Evolutionary conservation across 2,113 vertebrate species (phyloP), one percentile per base, ranked within the genome.

Genomic region (Anthoscopus minutus): DNA sequence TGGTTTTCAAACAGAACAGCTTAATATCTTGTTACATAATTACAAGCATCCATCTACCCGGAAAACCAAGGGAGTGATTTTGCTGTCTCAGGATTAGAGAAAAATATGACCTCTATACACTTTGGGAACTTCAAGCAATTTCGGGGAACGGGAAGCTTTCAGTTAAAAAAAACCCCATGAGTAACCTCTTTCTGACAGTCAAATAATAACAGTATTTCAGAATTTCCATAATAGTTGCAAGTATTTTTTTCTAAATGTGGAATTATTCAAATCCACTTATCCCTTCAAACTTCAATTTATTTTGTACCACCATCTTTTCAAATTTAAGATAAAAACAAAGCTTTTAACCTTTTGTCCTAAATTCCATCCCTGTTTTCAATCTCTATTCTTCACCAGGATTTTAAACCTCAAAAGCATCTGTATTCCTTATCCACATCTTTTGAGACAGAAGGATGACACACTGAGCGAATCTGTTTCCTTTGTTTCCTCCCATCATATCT

Each of bases 291-390:
- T 35, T 70, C 65, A 40, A 71, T 21, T 76, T 86, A 30, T 65
- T 91, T 65, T 47, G 13, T 37, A 86, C 45, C 33, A 42, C 10
- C 28, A 42, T 8, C n/a, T 80, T 82, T 69, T 89, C 45, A 92
- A 88, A 88, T 74, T 81, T 66, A 88, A 77, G 62, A 69, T 44
- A 22, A 90, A 93, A 96, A 40, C 11, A 60, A 81, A 88, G 66
- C 35, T 85, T 89, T 92, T 37, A 70, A 91, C 25, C 58, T 86
- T 77, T 31, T 35, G 30, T 86, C 76, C 74, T 90, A 31, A 77
- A 83, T 91, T 69, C 30, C 25, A 65, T 30, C 24, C 23, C 38
- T 61, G 15, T 50, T 91, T 86, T 72, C 56, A 31, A 87, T 25
- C 47, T 89, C 57, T 18, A 15, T 24, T 88, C 28, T 72, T 85